Percentiles rank a stretch among this genome's conserved stretches.
phyloP scores from a whole-genome alignment of 2,888 invertebrate genomes.

The Eupelmus urozonus region DNA sequence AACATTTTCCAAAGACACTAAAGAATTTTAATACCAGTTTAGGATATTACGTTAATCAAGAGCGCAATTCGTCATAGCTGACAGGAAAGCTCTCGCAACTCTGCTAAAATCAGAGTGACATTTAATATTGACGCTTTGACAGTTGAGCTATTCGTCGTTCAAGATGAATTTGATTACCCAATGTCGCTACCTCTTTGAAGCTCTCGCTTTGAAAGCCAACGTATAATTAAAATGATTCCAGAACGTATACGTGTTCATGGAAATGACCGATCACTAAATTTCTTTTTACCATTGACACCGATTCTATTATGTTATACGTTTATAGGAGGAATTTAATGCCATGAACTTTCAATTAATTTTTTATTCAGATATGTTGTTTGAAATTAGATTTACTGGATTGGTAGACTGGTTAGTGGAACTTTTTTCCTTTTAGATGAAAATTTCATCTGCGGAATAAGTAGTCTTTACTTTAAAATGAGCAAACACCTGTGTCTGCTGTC shows the following conservation, averaged over 20 bases:
- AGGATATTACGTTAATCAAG: not conserved
- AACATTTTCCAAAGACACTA: not conserved
- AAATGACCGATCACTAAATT: slow-evolving; percentile 54
- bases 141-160: slow-evolving; percentile 35
- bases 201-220: slow-evolving; percentile 22
- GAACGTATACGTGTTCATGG: slow-evolving; percentile 14
- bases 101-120: slow-evolving; percentile 28
- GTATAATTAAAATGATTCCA: slow-evolving; percentile 51
- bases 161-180: slow-evolving; percentile 56
- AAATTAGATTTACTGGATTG: no score
- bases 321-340: no score
- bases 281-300: slow-evolving; percentile 32
- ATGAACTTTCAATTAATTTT: no score
- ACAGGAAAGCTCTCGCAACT: not conserved
- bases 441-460: no score
- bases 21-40: not conserved
- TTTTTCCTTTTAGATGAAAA: no score
- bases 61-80: not conserved
- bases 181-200: slow-evolving; percentile 20
- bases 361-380: no score
- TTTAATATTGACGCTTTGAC: slow-evolving; percentile 43
- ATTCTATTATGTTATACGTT: not conserved
- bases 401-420: no score
- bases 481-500: no score
- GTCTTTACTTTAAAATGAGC: no score